These are phyloP conservation scores for Papilio demoleus DNA, from an alignment of 2,888 invertebrate species.

Conservation along the genomic window DNA sequence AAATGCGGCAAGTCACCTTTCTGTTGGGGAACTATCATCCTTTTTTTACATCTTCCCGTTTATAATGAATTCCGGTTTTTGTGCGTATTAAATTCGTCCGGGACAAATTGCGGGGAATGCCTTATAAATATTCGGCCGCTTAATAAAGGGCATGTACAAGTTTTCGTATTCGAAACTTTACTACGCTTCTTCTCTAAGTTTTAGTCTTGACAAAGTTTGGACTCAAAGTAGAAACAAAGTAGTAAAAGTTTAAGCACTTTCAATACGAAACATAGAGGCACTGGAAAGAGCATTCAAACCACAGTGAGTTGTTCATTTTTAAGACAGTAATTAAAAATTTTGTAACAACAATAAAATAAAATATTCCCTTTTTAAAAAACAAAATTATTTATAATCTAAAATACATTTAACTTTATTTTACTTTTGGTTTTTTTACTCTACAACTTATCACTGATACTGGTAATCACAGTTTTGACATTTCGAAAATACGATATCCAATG, in stretches of 20 bases:
- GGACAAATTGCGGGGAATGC: conserved; percentile 71
- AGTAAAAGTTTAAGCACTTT: conserved; percentile 3
- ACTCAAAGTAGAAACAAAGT: conserved; percentile 16
- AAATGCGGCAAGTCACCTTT: conserved; percentile 66
- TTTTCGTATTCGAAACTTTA: conserved; percentile 45
- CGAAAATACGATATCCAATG: too few relatives aligned
- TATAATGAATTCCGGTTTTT: conserved; percentile 78
- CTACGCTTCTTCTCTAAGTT: background rate
- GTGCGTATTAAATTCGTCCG: conserved; percentile 63
- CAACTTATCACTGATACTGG: too few relatives aligned
- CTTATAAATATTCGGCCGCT: conserved; percentile 73
- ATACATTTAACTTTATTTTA: too few relatives aligned
- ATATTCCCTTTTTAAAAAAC: too few relatives aligned
- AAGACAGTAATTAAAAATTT: too few relatives aligned
- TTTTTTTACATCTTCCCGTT: conserved; percentile 51
- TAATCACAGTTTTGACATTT: too few relatives aligned
- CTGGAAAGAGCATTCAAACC: too few relatives aligned
- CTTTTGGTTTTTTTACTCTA: too few relatives aligned
- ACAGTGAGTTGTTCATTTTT: too few relatives aligned
- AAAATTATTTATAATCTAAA: too few relatives aligned
- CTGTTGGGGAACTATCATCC: conserved; percentile 56
- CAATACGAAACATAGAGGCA: background rate
- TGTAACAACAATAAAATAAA: too few relatives aligned
- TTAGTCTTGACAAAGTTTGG: background rate
- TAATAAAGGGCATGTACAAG: conserved; percentile 60